Evolutionary conservation across 2,113 vertebrate genomes (phyloP).

Genomic region (Melanotaenia duboulayi): DNA sequence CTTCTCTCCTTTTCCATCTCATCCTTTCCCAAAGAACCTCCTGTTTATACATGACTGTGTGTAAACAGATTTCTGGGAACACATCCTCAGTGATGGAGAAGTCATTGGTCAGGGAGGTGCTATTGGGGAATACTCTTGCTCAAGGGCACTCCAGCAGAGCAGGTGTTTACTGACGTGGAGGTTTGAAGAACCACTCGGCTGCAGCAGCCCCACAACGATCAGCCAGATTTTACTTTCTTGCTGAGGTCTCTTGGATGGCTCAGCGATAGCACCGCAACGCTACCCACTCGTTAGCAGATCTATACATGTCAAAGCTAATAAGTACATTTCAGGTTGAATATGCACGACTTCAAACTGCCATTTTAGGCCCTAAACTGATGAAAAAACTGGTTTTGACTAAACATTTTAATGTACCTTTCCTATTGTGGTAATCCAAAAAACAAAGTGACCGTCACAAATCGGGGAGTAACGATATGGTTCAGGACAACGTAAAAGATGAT

Average conservation of each 20-base stretch:
- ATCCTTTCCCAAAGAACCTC: neutral
- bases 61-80: neutral
- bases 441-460: too few species aligned
- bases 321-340: too few species aligned
- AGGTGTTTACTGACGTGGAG: conserved; percentile 44
- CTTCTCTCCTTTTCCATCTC: conserved; percentile 1
- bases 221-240: conserved; percentile 35
- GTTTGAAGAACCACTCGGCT: conserved; percentile 39
- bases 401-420: too few species aligned
- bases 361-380: too few species aligned
- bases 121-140: conserved; percentile 28
- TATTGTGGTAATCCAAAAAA: too few species aligned
- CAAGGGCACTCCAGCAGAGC: conserved; percentile 60
- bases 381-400: too few species aligned
- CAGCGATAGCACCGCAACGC: conserved; percentile 48
- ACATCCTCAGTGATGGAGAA: neutral
- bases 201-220: conserved; percentile 20
- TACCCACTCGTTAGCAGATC: conserved; percentile 30
- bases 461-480: too few species aligned
- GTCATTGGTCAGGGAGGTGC: conserved; percentile 24
- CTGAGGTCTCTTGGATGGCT: conserved; percentile 29
- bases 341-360: too few species aligned
- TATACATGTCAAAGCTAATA: too few species aligned
- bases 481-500: too few species aligned
- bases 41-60: neutral